A percentile compares a stretch with the other conserved stretches of the same genome.
phyloP scores from a whole-genome alignment of 2,113 vertebrate species.

The Varanus komodoensis region DNA sequence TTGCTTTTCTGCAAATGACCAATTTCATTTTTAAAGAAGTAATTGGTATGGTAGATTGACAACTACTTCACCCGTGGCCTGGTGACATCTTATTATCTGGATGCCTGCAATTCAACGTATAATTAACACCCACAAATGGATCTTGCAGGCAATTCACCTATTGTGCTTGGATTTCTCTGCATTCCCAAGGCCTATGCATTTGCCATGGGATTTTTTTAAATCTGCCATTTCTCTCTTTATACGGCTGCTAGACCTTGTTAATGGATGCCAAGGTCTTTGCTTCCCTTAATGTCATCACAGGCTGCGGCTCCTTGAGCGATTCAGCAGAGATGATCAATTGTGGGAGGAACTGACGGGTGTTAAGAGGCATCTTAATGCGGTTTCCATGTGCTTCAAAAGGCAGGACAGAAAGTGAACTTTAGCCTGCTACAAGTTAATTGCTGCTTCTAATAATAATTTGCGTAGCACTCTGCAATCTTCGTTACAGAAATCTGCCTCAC shows the following conservation, averaged over 20 bases:
- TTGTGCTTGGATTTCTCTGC: not conserved
- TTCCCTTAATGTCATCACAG: constrained; percentile 6
- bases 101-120: constrained; percentile 15
- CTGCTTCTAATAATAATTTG: not conserved
- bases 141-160: not conserved
- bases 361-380: constrained; percentile 23
- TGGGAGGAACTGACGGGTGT: constrained; percentile 1
- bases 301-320: not conserved
- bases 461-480: not conserved
- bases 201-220: not conserved
- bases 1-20: not conserved
- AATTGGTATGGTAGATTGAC: not conserved
- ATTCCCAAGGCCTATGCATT: constrained; percentile 3
- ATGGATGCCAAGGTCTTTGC: not conserved
- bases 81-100: not conserved
- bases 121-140: constrained; percentile 1
- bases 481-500: not conserved
- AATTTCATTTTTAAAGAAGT: not conserved
- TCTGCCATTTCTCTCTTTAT: constrained; percentile 13
- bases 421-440: constrained; percentile 22
- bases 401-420: constrained; percentile 8
- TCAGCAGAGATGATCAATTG: not conserved
- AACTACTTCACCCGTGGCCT: not conserved
- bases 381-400: not conserved
- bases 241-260: not conserved